Evolutionary conservation across 2,797 vertebrate species (phyloP).

Genomic region (Eulemur albifrons): DNA sequence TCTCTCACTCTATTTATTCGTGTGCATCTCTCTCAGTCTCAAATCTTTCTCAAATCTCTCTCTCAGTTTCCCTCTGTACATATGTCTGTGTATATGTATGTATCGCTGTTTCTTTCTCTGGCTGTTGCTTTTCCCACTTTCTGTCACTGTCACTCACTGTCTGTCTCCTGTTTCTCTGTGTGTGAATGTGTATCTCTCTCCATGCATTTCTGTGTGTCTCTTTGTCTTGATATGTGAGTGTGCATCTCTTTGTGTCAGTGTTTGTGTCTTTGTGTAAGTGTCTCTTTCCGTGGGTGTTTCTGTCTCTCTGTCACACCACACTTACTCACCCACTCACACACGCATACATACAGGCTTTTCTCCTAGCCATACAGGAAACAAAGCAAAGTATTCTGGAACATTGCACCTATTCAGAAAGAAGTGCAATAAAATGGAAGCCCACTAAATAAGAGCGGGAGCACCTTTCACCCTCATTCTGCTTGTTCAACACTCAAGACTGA

Average conservation of each 20-base stretch:
- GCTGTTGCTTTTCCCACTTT: not conserved
- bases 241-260: not conserved
- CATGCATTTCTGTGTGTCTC: not conserved
- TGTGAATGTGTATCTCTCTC: not conserved
- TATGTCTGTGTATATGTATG: not conserved
- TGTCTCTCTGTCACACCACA: not conserved
- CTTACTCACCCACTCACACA: not conserved
- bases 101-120: not conserved
- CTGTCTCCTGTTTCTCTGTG: not conserved
- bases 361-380: slow-evolving; percentile 51
- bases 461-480: slow-evolving; percentile 56
- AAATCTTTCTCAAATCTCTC: not conserved
- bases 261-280: slow-evolving; percentile 33
- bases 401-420: slow-evolving; percentile 54
- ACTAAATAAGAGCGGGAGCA: not conserved
- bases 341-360: not conserved
- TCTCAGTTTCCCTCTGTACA: not conserved
- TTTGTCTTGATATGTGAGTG: not conserved
- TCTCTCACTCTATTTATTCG: not conserved
- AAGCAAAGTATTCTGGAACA: slow-evolving; percentile 64
- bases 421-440: slow-evolving; percentile 8
- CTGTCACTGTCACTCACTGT: not conserved
- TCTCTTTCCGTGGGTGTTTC: not conserved
- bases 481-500: slow-evolving; percentile 40
- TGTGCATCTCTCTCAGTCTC: not conserved